These are phyloP conservation scores for Mionectes macconnelli DNA, from an alignment of 2,113 vertebrate genomes.

Conservation along the genomic window DNA sequence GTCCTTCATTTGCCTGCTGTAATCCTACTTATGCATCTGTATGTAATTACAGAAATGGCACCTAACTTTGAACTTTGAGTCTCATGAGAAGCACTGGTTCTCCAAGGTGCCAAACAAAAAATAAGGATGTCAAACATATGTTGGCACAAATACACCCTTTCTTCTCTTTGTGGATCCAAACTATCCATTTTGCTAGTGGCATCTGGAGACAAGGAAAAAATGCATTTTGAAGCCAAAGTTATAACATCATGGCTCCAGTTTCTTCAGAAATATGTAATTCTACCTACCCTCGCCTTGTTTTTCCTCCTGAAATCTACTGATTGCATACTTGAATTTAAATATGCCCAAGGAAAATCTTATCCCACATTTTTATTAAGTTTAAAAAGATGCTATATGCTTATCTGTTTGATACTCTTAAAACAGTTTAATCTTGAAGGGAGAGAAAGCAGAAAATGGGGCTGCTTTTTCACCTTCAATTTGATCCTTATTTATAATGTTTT, in stretches of 20 bases:
- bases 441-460: not conserved
- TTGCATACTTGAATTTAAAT: not conserved
- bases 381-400: not conserved
- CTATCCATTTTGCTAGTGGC: not conserved
- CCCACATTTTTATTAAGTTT: not conserved
- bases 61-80: conserved; percentile 35
- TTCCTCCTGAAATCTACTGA: not conserved
- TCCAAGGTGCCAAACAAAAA: conserved; percentile 41
- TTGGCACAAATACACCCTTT: conserved; percentile 39
- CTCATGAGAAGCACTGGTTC: not conserved
- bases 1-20: not conserved
- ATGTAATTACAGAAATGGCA: conserved; percentile 35
- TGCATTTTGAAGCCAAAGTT: not conserved
- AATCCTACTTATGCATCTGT: conserved; percentile 1
- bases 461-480: not conserved
- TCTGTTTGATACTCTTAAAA: not conserved
- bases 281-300: not conserved
- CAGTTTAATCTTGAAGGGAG: not conserved
- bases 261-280: conserved; percentile 10
- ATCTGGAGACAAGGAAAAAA: conserved; percentile 18
- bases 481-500: not conserved
- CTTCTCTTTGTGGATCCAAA: not conserved
- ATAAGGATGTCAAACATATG: conserved; percentile 35
- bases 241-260: not conserved
- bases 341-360: not conserved